A percentile compares a stretch with the other conserved stretches of the same genome.
These are phyloP conservation scores for Carettochelys insculpta DNA, from an alignment of 2,113 vertebrate genomes.

Conservation along the genomic window DNA sequence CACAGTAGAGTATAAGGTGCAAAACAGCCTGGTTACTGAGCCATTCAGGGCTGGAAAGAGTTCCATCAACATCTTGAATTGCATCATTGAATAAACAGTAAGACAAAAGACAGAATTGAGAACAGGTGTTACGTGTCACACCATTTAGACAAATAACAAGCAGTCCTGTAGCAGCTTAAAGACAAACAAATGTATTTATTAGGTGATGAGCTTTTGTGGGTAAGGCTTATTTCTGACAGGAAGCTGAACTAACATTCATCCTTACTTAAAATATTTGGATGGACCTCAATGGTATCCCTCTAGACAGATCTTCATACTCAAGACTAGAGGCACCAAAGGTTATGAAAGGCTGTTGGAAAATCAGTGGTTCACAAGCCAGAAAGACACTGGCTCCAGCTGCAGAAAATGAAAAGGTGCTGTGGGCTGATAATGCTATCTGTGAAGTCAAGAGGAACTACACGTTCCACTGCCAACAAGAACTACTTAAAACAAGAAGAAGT, in stretches of 20 bases:
- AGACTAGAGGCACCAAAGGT: no score
- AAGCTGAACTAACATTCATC: background rate
- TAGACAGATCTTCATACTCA: background rate
- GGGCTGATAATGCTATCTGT: background rate
- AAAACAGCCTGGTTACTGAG: background rate
- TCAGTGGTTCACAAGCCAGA: background rate
- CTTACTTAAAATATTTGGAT: background rate
- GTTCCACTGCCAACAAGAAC: background rate
- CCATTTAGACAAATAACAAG: no score
- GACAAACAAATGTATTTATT: no score
- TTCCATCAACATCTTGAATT: background rate
- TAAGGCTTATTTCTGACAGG: no score
- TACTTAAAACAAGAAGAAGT: no score
- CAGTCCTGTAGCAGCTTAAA: no score
- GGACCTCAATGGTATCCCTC: background rate
- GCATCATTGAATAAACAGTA: background rate
- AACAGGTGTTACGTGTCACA: no score
- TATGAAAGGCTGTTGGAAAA: background rate
- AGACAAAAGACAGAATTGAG: background rate
- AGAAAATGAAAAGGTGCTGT: background rate
- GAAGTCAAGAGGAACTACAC: background rate
- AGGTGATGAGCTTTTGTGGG: no score
- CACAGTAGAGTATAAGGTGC: background rate
- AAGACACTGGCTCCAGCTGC: background rate
- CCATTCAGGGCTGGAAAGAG: background rate